Evolutionary conservation across 2,797 vertebrate species (phyloP).

Genomic region (Melanogrammus aeglefinus): DNA sequence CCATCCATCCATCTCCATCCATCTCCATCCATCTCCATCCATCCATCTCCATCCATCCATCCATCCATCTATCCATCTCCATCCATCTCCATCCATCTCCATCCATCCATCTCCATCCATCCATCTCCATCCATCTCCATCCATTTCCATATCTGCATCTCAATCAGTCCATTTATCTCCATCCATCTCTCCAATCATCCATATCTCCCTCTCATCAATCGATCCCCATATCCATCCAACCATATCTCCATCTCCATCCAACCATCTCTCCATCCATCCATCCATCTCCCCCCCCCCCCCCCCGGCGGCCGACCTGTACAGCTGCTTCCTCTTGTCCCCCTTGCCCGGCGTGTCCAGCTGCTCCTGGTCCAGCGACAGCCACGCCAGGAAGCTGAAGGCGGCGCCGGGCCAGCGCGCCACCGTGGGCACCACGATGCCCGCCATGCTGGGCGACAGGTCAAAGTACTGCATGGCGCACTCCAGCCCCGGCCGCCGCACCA

Average conservation of each 20-base stretch:
- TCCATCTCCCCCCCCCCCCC: background rate
- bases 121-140: background rate
- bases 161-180: background rate
- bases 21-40: too few species aligned
- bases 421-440: slow-evolving; percentile 87
- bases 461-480: slow-evolving; percentile 95
- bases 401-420: slow-evolving; percentile 91
- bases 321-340: slow-evolving; percentile 91
- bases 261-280: background rate
- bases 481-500: slow-evolving; percentile 90
- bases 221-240: too few species aligned
- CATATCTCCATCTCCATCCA: too few species aligned
- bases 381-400: slow-evolving; percentile 90
- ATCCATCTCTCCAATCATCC: background rate
- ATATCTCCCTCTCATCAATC: too few species aligned
- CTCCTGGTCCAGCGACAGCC: slow-evolving; percentile 94
- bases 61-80: background rate
- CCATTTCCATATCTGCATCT: background rate
- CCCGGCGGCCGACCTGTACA: slow-evolving; percentile 88
- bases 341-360: slow-evolving; percentile 76
- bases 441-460: slow-evolving; percentile 90
- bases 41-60: too few species aligned
- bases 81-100: background rate
- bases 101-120: too few species aligned
- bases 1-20: too few species aligned